Evolutionary conservation across 2,888 invertebrate genomes (phyloP).

Genomic region (Reticulitermes lucifugus): DNA sequence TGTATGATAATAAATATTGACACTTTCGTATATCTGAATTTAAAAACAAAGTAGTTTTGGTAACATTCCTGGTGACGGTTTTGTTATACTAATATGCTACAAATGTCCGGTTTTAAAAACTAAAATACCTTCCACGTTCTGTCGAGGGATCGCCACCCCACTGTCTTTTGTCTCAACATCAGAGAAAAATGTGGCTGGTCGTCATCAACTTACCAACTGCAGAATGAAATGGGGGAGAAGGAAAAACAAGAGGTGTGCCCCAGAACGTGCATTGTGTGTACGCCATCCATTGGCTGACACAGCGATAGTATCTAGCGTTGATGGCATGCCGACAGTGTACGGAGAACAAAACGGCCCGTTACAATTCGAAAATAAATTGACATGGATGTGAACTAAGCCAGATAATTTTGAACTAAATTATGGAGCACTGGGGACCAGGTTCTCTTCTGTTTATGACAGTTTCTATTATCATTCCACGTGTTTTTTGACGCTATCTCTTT

Average conservation of each 20-base stretch:
- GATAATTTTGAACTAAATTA: conserved; percentile 38
- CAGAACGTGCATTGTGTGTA: not conserved
- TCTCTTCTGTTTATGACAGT: conserved; percentile 19
- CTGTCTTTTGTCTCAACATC: too few species aligned
- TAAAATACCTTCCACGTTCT: too few species aligned
- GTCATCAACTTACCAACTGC: not conserved
- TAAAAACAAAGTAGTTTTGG: too few species aligned
- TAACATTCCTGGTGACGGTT: too few species aligned
- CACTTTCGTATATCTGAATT: too few species aligned
- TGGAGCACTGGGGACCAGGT: conserved; percentile 15
- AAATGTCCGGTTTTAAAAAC: too few species aligned
- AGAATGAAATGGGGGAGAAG: not conserved
- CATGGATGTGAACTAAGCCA: conserved; percentile 21
- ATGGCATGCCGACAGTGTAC: not conserved
- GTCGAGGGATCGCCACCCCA: too few species aligned
- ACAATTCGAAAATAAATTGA: conserved; percentile 31
- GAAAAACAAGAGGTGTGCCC: not conserved
- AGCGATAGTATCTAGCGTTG: not conserved
- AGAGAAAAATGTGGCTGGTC: not conserved
- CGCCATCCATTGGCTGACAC: not conserved
- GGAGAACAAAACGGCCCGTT: not conserved
- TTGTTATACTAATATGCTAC: too few species aligned
- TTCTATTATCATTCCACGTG: conserved; percentile 27
- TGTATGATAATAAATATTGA: too few species aligned
- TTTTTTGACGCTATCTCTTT: conserved; percentile 22